phyloP scores from a whole-genome alignment of 2,888 invertebrate genomes.

The Lepetodrilus schrolli region DNA sequence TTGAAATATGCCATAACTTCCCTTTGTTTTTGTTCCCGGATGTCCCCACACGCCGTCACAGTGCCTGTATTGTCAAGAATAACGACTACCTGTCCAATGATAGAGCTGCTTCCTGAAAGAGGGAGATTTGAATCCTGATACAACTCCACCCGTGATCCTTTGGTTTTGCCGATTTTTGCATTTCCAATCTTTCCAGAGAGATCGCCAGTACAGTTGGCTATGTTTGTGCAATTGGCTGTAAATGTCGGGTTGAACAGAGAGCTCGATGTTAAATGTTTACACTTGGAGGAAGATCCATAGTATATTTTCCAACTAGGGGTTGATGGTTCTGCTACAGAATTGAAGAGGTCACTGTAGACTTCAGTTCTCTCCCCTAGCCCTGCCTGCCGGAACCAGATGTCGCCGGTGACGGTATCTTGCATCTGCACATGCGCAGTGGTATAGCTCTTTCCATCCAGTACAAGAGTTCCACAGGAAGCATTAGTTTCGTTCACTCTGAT shows the following conservation, averaged over 20 bases:
- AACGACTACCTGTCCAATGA: slow-evolving; percentile 50
- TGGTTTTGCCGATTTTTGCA: slow-evolving; percentile 40
- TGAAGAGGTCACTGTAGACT: slow-evolving; percentile 46
- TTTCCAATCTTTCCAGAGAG: slow-evolving; percentile 54
- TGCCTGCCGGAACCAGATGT: slow-evolving; percentile 52
- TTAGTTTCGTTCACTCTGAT: slow-evolving; percentile 28
- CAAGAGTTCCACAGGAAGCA: slow-evolving; percentile 54
- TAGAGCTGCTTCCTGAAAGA: slow-evolving; percentile 45
- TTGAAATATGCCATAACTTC: slow-evolving; percentile 64
- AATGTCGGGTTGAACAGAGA: slow-evolving; percentile 49
- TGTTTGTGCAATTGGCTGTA: slow-evolving; percentile 31
- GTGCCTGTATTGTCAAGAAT: slow-evolving; percentile 39
- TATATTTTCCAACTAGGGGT: slow-evolving; percentile 43
- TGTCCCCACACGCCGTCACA: slow-evolving; percentile 82
- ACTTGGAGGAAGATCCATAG: slow-evolving; percentile 29
- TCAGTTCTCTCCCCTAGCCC: slow-evolving; percentile 43
- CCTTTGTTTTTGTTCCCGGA: slow-evolving; percentile 74
- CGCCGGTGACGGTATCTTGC: slow-evolving; percentile 48
- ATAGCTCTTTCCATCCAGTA: slow-evolving; percentile 39
- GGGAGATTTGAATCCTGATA: slow-evolving; percentile 52
- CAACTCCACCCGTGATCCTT: slow-evolving; percentile 36
- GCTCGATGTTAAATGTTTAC: slow-evolving; percentile 35
- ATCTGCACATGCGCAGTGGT: slow-evolving; percentile 53
- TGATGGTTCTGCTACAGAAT: slow-evolving; percentile 29
- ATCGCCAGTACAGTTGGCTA: slow-evolving; percentile 55